These are phyloP conservation scores for Bungarus multicinctus DNA, from an alignment of 2,113 vertebrate genomes.

Conservation along the genomic window DNA sequence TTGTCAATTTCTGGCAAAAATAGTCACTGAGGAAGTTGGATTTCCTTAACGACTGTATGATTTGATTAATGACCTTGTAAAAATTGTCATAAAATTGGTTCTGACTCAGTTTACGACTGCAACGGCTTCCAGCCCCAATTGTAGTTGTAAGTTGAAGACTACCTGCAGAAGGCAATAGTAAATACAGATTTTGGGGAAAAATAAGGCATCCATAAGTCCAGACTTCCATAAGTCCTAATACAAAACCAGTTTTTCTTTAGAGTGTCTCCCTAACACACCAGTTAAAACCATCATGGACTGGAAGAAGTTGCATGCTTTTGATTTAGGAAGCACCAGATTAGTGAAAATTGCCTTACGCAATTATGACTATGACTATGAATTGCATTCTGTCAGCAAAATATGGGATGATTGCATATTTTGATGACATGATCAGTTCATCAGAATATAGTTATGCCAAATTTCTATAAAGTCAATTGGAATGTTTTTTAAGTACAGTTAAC, in stretches of 20 bases:
- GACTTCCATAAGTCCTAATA: neutral
- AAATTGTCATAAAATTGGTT: too few relatives aligned
- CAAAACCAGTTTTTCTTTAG: neutral
- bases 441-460: neutral
- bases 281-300: neutral
- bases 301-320: neutral
- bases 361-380: neutral
- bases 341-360: neutral
- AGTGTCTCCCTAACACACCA: neutral
- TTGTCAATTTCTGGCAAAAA: neutral
- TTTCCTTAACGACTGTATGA: neutral
- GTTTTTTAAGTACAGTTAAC: neutral
- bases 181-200: neutral
- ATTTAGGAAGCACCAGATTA: neutral
- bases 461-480: neutral
- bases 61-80: too few relatives aligned
- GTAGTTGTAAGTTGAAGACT: too few relatives aligned
- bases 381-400: neutral
- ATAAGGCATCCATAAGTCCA: neutral
- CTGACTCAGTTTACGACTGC: too few relatives aligned
- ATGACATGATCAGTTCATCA: neutral
- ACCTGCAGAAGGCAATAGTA: neutral
- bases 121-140: too few relatives aligned
- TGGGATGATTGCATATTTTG: neutral
- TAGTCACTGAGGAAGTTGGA: neutral